A percentile compares a stretch with the other conserved stretches of the same genome.
Conservation (phyloP, 2,113 vertebrate species). For the Bubo bubo region DNA sequence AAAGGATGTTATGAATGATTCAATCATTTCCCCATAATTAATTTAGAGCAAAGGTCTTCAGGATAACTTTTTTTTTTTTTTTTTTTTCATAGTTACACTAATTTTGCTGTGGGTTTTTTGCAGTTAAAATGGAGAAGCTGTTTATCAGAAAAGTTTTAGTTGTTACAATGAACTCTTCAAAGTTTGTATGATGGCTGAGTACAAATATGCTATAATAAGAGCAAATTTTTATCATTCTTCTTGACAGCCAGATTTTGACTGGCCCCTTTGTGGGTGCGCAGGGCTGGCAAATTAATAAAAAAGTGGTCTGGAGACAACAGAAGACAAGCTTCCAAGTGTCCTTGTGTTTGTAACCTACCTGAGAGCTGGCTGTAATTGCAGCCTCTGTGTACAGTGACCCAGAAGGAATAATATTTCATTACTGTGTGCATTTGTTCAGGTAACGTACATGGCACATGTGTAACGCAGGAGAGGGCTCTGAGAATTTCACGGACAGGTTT, state of each 20-base stretch:
- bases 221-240: neutral
- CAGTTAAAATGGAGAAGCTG: neutral
- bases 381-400: no score
- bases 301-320: neutral
- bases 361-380: neutral
- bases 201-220: neutral
- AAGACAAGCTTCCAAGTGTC: neutral
- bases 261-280: neutral
- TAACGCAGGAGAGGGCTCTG: neutral
- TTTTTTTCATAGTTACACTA: neutral
- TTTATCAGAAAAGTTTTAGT: neutral
- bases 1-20: neutral
- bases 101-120: neutral
- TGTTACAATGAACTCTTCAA: neutral
- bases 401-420: neutral
- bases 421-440: neutral
- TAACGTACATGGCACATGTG: neutral
- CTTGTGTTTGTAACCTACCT: neutral
- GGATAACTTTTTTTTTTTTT: neutral
- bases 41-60: neutral
- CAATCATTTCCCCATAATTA: neutral
- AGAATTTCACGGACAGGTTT: neutral
- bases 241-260: neutral
- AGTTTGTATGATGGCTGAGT: neutral
- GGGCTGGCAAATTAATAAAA: neutral